Evolutionary conservation across 1,140 invertebrate species (phyloP), one percentile per base, ranked within the genome.

Genomic region (Thereuonema tuberculata): DNA sequence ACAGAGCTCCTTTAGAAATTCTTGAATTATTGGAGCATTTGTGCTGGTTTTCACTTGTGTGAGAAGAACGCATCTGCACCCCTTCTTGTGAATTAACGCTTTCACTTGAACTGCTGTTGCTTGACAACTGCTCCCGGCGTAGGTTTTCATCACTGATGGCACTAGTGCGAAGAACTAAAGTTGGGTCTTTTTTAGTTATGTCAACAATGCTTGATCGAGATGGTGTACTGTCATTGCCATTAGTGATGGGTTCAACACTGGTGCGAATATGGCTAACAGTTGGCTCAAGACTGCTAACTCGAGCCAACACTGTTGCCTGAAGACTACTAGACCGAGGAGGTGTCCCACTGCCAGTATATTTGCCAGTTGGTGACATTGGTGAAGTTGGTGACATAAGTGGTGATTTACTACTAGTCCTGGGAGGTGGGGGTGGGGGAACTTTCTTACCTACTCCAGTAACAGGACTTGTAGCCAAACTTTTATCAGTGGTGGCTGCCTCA

Each of bases 401-500:
- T 25, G 85, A 87, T 65, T 85, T 81, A 28, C 86, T 89, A 58
- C 84, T 86, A 50, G 86, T 89, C 54, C 87, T 78, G 15, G 86
- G 87, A 21, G 87, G 87, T 31, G 87, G 86, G n/a, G 86, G 87
- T 27, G 87, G 87, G n/a, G 87, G 86, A 24, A 86, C 82, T 60
- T 86, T 78, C 66, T 85, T 83, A 12, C 80, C 78, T 60, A 82
- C 63, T 79, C 79, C 53, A 80, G 78, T 47, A 84, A 74, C 23
- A 37, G 31, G 31, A 17, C 31, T 37, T 37, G 17, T 17, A n/a
- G n/a, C n/a, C n/a, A n/a, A n/a, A 86, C 70, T 63, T 87, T 84
- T 9, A 12, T 12, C 52, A 26, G 26, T 17, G 57, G 14, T 21
- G 23, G 2, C 1, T 3, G 46, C 1, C 27, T 17, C 43, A n/a